Base-by-base conservation (phyloP, 1,140 invertebrate genomes). In the Euwallacea fornicatus region DNA sequence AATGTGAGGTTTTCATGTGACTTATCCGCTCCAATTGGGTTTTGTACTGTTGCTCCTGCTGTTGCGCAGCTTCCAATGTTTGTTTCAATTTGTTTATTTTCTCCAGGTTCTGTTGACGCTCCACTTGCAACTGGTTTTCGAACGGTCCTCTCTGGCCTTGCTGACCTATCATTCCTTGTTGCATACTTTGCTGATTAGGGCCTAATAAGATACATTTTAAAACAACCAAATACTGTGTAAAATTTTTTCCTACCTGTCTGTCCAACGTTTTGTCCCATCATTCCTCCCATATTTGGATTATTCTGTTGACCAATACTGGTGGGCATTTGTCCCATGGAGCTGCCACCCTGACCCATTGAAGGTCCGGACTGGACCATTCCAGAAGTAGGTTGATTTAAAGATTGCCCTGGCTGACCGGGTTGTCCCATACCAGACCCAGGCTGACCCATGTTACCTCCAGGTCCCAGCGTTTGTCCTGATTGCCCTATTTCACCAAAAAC, bases 1-100 rank as follows among this genome's bases (percentile, higher is more conserved):
- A 83, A 81, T 91, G 85, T 69, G 87, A 83, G 60, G 86, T 88
- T 74, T 85, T 85, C 79, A 88, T 83, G 75, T 89, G 86, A 69
- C 83, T 84, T 78, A 87, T 87, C 66, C 88, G 85, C 78, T 91
- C 90, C 80, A 90, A 83, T 79, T 91, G 89, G 2, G 86, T 89
- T 79, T 91, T 90, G 77, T 90, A 91, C 74, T 91, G 89, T 10
- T 89, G 87, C 77, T 91, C 90, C 79, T 91, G 89, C 74, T 90
- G 88, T 71, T 91, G 89, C 0, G 90, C 90, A 0, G 89, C 89
- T 79, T 91, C 89, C 54, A 92, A 79, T 0, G 88, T 91, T 79
- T 91, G 89, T 72, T 88, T 86, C 9, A 92, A 76, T 64, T 91
- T 85, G 72, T 88, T 86, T 47, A 89, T 89, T 78, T 88, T 88